Percentiles rank a stretch among this genome's conserved stretches.
These are phyloP conservation scores for Ceyx melanurus DNA, from an alignment of 2,113 vertebrate species.

Conservation along the genomic window DNA sequence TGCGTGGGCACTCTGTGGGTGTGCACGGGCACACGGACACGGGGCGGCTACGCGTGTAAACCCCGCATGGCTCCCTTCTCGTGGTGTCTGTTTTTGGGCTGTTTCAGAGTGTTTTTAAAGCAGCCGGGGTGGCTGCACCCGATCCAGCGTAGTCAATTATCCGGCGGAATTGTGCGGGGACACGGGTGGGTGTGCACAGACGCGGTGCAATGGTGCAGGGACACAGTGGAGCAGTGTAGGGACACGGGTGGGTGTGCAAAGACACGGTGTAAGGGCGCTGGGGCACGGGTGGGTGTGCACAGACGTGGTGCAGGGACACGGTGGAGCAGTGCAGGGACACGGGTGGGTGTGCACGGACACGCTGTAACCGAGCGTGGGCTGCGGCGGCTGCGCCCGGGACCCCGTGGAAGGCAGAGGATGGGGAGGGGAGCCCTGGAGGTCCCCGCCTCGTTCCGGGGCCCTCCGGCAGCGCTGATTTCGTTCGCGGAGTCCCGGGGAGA, in stretches of 20 bases:
- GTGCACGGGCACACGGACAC: not conserved
- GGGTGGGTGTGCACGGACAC: not conserved
- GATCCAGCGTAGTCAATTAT: no score
- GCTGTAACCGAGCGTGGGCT: not conserved
- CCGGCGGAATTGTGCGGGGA: not conserved
- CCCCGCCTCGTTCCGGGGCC: no score
- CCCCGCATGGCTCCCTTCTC: not conserved
- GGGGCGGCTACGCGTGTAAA: not conserved
- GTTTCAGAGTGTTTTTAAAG: not conserved
- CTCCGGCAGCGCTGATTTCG: not conserved
- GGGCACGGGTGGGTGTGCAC: not conserved
- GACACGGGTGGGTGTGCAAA: not conserved
- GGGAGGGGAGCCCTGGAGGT: no score
- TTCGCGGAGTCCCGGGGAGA: not conserved
- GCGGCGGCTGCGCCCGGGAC: no score
- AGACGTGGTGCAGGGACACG: not conserved
- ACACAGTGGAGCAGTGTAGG: no score
- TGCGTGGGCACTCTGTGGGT: rapidly evolving
- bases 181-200: not conserved
- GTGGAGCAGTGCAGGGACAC: not conserved
- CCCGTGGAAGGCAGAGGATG: no score
- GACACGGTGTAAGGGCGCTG: no score
- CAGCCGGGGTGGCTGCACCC: not conserved
- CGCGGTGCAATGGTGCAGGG: rapidly evolving
- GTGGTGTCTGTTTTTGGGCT: not conserved